Base-by-base conservation (phyloP, 2,797 vertebrate genomes). In the Eremophila alpestris region DNA sequence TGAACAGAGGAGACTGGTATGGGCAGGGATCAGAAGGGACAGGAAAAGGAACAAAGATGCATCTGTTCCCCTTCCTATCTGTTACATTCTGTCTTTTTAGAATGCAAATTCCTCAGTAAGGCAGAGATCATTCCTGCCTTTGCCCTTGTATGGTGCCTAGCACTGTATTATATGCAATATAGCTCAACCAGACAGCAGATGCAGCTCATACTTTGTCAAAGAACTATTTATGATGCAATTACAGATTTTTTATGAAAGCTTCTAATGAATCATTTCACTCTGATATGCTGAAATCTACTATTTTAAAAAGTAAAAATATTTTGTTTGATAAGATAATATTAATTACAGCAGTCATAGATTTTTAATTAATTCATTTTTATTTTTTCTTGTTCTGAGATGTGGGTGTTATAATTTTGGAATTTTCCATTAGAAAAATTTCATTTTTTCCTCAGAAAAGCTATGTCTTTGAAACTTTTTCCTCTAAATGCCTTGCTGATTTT, bases 21-120 rank as follows among this genome's bases (percentile, higher is more conserved):
- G 18, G 45, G 14, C 16, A 67, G 30, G 38, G 15, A 90, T 56
- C 16, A 54, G 85, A 86, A 88, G 21, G 38, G 48, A 78, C 13
- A 36, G 41, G 45, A 48, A 15, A 83, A 90, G 48, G 54, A 81
- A 55, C 34, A 88, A 91, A 71, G 58, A 76, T 54, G 32, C 10
- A 41, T 65, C 70, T 90, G 59, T 73, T 79, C 26, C 48, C 24
- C 55, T 62, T 45, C 34, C 30, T 82, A n/a, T 79, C 58, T 80
- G 14, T 40, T 58, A 26, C 1, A 2, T 45, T 82, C 17, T 81
- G 19, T 83, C 23, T 83, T 94, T 87, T 64, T 58, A 75, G 60
- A 89, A 91, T 26, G 54, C 7, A 87, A 85, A 77, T 91, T 92
- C 49, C 60, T 87, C 71, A 89, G 56, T 60, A 83, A 70, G 91